A percentile compares a stretch with the other conserved stretches of the same genome.
Conservation (phyloP, 2,888 invertebrate species). For the Neoitamus cyanurus region DNA sequence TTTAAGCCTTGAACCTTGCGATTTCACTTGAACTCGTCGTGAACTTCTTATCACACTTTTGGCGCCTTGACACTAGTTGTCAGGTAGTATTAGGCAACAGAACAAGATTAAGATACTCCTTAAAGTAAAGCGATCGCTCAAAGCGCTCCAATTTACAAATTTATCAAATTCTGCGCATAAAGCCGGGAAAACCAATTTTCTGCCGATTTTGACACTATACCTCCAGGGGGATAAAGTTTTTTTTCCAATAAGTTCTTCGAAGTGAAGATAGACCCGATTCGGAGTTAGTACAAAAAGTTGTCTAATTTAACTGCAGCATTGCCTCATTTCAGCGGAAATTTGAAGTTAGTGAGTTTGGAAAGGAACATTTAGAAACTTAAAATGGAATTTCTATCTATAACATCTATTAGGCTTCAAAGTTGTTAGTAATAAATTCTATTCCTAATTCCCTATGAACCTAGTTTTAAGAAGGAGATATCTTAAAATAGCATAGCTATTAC, state of each 20-base stretch:
- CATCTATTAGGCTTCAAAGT: too few relatives aligned
- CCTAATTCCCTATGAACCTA: too few relatives aligned
- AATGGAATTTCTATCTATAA: too few relatives aligned
- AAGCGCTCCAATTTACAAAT: neutral
- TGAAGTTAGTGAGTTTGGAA: neutral
- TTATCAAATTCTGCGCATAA: neutral
- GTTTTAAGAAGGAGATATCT: too few relatives aligned
- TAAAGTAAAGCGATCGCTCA: neutral
- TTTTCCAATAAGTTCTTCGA: neutral
- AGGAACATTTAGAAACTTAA: too few relatives aligned
- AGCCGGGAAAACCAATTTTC: neutral
- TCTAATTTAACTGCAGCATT: neutral
- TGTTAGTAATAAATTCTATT: too few relatives aligned
- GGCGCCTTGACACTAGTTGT: conserved; percentile 1
- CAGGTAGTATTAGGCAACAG: neutral
- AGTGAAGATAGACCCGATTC: neutral
- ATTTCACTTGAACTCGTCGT: neutral
- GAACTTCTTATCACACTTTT: conserved; percentile 2
- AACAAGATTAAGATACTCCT: neutral
- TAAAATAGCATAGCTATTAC: too few relatives aligned
- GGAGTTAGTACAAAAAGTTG: neutral
- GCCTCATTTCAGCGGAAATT: neutral
- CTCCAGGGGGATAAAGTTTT: neutral
- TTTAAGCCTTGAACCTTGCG: neutral
- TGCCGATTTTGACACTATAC: neutral